Conservation (phyloP, 2,888 invertebrate genomes). For the Iphiclides podalirius region DNA sequence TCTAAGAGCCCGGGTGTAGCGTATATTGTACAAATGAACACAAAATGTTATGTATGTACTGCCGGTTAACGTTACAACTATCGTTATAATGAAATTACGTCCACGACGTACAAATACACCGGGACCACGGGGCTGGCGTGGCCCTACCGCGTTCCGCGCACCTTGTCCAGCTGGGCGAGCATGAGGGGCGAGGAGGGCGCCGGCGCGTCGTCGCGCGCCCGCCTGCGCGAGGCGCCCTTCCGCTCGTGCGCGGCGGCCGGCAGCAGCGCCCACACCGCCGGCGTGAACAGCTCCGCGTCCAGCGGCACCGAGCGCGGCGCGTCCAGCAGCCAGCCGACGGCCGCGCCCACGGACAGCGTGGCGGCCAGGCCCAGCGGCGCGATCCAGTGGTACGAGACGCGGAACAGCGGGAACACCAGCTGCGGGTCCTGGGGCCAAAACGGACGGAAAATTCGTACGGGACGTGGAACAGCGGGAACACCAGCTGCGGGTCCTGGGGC, state of each 20-base stretch:
- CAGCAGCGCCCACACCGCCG: constrained; percentile 54
- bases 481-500: constrained; percentile 59
- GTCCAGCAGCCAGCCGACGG: constrained; percentile 75
- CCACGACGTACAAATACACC: no score
- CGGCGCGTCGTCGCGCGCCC: constrained; percentile 25
- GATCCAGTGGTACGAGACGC: constrained; percentile 91
- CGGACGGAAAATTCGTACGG: constrained; percentile 81
- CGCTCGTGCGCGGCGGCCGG: constrained; percentile 49
- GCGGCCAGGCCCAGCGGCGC: constrained; percentile 85
- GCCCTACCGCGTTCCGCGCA: no score
- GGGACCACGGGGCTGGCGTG: no score
- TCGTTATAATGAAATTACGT: no score
- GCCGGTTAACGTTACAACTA: no score
- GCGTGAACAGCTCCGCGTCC: constrained; percentile 67
- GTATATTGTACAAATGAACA: no score
- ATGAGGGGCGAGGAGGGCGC: constrained; percentile 51
- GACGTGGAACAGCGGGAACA: constrained; percentile 87
- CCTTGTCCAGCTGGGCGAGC: constrained; percentile 40
- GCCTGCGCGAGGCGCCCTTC: constrained; percentile 42
- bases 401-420: constrained; percentile 85
- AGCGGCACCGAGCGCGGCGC: constrained; percentile 39
- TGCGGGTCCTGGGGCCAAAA: constrained; percentile 61
- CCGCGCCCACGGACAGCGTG: constrained; percentile 84
- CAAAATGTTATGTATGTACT: no score
- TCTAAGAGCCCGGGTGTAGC: no score